phyloP scores from a whole-genome alignment of 2,797 vertebrate species.

The Dryobates pubescens region DNA sequence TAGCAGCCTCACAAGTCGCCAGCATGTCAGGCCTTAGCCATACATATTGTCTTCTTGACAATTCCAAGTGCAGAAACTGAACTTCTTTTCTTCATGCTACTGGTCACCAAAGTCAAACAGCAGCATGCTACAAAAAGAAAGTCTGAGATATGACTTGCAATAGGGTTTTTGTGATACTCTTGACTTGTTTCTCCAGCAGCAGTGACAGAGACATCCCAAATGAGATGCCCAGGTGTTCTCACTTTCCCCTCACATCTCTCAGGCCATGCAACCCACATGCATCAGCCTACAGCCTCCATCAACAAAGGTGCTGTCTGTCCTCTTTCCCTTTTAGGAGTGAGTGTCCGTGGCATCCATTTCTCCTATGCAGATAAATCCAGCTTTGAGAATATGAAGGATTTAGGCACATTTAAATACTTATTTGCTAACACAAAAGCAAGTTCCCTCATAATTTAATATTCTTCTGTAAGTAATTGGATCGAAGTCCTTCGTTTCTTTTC shows the following conservation, averaged over 20 bases:
- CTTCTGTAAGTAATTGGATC: conserved; percentile 64
- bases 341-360: neutral
- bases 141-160: neutral
- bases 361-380: neutral
- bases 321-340: neutral
- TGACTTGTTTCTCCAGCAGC: fast-evolving
- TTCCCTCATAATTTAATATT: conserved; percentile 55
- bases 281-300: neutral
- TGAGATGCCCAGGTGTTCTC: neutral
- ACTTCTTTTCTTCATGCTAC: neutral
- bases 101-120: neutral
- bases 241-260: fast-evolving
- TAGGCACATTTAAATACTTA: conserved; percentile 48
- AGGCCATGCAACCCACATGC: neutral
- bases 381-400: conserved; percentile 30
- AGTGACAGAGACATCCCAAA: neutral
- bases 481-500: conserved; percentile 61
- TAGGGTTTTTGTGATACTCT: neutral
- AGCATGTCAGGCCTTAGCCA: neutral
- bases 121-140: neutral
- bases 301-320: neutral
- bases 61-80: neutral
- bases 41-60: fast-evolving
- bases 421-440: conserved; percentile 48
- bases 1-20: neutral